Evolutionary conservation across 2,888 invertebrate species (phyloP), one percentile per base, ranked within the genome.

Genomic region (Brassicogethes aeneus): DNA sequence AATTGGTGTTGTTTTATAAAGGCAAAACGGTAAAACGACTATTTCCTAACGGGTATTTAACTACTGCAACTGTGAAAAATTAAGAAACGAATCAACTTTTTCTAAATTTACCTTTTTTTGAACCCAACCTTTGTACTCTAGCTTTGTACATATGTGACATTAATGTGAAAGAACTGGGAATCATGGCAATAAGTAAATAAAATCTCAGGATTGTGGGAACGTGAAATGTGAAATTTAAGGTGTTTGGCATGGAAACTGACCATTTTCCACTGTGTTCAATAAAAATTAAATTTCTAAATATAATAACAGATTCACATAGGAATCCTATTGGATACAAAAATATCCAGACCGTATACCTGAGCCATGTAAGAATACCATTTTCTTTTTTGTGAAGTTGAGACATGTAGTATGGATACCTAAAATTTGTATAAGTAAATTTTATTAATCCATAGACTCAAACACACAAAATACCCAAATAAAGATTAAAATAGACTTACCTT

Each of bases 401-500:
- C 60, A 94, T 82, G 69, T 96, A 96, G 68, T 84, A 96, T 0
- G 94, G 94, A 70, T 95, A 96, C 56, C 94, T 90, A 62, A n/a
- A n/a, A n/a, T n/a, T n/a, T n/a, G n/a, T n/a, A n/a, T 32, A 10
- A 32, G 5, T 12, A 32, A 32, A 32, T 32, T 32, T 5, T 32
- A 13, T 32, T 23, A 10, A 23, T 23, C 7, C 5, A 7, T 7
- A 23, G 10, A 23, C 10, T 10, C 7, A 10, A 23, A 23, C 10
- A 23, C 5, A 23, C 34, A 41, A 36, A 44, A 31, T 31, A 40
- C 44, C 2, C 34, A 34, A 40, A 16, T 12, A 30, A 32, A 45
- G 13, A 3, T 3, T 39, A 38, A 40, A 31, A 43, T 34, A 15
- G 16, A 51, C 59, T 61, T 64, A 88, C 87, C 91, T 79, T 50